These are phyloP conservation scores for Maccullochella peelii DNA, from an alignment of 2,113 vertebrate species.

Conservation along the genomic window DNA sequence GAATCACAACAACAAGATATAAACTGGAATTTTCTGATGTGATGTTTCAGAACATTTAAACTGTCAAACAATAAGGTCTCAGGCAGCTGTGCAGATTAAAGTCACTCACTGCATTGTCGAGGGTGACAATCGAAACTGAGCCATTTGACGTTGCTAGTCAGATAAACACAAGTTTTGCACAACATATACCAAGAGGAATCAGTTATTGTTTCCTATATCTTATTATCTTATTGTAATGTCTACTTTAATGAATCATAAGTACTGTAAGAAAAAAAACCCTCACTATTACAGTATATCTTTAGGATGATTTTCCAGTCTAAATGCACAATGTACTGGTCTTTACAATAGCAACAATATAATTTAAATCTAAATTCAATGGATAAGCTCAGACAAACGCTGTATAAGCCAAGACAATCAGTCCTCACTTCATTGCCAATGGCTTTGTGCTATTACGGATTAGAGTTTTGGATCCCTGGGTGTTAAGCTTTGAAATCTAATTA, in stretches of 20 bases:
- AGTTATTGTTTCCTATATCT: background rate
- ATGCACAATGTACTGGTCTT: conserved; percentile 8
- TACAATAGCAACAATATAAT: conserved; percentile 36
- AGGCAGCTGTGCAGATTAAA: background rate
- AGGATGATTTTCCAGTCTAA: background rate
- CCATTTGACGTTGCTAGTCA: background rate
- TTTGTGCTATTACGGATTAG: conserved; percentile 44
- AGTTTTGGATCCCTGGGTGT: conserved; percentile 34
- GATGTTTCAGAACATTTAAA: background rate
- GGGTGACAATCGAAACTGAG: background rate
- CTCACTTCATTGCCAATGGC: conserved; percentile 37
- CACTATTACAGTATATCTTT: background rate
- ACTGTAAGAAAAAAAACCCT: background rate
- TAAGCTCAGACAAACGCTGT: conserved; percentile 37
- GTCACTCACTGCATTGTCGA: background rate
- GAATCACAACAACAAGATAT: background rate
- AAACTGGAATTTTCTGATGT: background rate
- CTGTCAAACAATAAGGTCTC: background rate
- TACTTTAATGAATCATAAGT: background rate
- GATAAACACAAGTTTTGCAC: background rate
- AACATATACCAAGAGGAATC: background rate
- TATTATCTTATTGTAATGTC: background rate
- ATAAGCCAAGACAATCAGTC: conserved; percentile 39
- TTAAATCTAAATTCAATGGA: conserved; percentile 38
- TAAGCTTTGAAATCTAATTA: conserved; percentile 59